phyloP scores from a whole-genome alignment of 2,888 invertebrate species.

The Calameuta filiformis region DNA sequence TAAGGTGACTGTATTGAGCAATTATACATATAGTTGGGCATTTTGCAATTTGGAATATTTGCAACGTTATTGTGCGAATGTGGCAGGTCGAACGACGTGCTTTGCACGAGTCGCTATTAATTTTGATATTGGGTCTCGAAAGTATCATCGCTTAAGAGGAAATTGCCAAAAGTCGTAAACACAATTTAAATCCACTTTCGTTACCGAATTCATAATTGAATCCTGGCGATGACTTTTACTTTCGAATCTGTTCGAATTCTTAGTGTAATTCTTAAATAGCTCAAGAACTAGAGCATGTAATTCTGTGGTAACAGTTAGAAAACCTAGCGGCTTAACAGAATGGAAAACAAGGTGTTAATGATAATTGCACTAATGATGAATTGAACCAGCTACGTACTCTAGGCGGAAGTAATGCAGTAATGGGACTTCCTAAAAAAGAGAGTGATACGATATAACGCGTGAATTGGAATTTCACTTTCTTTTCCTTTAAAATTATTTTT shows the following conservation, averaged over 20 bases:
- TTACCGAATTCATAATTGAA: not conserved
- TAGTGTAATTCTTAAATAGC: slow-evolving; percentile 12
- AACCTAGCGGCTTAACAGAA: not conserved
- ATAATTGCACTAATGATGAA: slow-evolving; percentile 14
- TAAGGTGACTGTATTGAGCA: slow-evolving; percentile 35
- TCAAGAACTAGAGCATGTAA: slow-evolving; percentile 20
- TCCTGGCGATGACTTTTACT: slow-evolving; percentile 1
- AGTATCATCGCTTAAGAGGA: not conserved
- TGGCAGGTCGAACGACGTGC: too few relatives aligned
- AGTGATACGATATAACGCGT: not conserved
- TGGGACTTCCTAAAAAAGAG: not conserved
- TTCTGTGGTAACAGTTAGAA: slow-evolving; percentile 22
- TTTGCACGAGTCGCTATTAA: too few relatives aligned
- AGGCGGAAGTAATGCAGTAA: not conserved
- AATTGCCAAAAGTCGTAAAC: not conserved
- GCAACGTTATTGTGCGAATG: too few relatives aligned
- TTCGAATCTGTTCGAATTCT: slow-evolving; percentile 2
- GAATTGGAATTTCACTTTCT: not conserved
- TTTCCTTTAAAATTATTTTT: slow-evolving; percentile 32
- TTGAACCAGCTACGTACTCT: not conserved
- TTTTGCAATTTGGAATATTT: slow-evolving; percentile 4
- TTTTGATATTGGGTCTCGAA: too few relatives aligned
- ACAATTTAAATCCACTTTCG: not conserved
- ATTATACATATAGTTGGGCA: slow-evolving; percentile 21
- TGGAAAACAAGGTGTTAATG: slow-evolving; percentile 18